Base-by-base conservation (phyloP, 2,113 vertebrate genomes). In the Prochilodus magdalenae region DNA sequence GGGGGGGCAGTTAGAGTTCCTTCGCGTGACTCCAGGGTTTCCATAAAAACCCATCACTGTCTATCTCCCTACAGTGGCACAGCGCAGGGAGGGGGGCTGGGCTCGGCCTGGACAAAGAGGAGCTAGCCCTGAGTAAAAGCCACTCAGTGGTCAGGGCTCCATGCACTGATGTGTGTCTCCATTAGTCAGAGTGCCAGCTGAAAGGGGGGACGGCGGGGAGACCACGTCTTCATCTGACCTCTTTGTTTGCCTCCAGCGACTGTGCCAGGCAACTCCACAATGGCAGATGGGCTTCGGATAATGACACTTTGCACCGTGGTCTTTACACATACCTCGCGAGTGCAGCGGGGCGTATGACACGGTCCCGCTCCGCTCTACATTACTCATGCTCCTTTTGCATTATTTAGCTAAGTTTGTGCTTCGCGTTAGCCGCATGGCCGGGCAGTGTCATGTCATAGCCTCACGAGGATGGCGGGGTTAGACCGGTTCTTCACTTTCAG, bases 371-470 rank as follows among this genome's bases (percentile, higher is more conserved):
- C 62, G 20, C 67, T 53, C 72, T 80, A 73, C 83, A 84, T 82
- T 89, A 80, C 87, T 87, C 81, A 85, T 88, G 86, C 82, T 86
- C 72, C 60, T 80, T 87, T 84, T 88, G 80, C 87, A 89, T 88
- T 81, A 89, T 89, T 89, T 86, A 89, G 77, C 71, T 49, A 89
- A 88, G 88, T 89, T 89, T 88, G 83, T 85, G 59, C 60, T 86
- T 80, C 72, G 69, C 40, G 49, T 89, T 89, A 82, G 70, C 65
- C 22, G 84, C 87, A 86, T 86, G 87, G 79, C 65, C 80, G 77
- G 84, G 63, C 72, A 53, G 15, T 70, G 73, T n/a, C 67, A 51
- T 57, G 57, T 57, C n/a, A n/a, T 24, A 47, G 73, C 66, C 76
- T 65, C 65, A 20, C n/a, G 57, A 60, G 57, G 55, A 57, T 55